Conservation (phyloP, 1,140 invertebrate species). For the Ephestia elutella region DNA sequence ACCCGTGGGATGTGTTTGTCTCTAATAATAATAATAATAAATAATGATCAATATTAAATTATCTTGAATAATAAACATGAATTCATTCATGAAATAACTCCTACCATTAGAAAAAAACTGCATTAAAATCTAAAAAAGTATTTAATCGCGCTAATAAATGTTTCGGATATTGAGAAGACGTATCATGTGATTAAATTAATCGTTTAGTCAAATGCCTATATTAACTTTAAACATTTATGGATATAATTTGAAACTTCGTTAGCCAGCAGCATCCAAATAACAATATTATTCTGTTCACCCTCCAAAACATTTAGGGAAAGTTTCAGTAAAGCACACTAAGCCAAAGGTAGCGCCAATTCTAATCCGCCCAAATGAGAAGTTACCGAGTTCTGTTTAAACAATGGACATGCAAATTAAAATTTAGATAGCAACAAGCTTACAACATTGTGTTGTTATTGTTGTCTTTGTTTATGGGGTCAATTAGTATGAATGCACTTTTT, state of each 20-base stretch:
- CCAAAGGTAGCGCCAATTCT: neutral
- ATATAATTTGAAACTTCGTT: neutral
- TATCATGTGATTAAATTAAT: no score
- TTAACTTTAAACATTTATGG: neutral
- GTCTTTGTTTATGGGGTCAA: neutral
- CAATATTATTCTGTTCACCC: neutral
- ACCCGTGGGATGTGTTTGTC: no score
- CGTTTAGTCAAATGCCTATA: no score
- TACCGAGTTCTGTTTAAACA: neutral
- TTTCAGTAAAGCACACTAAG: neutral
- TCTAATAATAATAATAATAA: no score
- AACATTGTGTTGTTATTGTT: neutral
- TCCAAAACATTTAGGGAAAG: neutral
- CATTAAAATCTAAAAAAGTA: no score
- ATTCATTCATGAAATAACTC: no score
- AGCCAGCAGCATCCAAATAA: neutral
- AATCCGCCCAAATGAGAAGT: conserved; percentile 2
- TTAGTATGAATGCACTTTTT: neutral
- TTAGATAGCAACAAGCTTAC: neutral
- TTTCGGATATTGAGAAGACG: no score
- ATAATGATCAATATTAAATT: no score
- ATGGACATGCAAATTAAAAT: neutral
- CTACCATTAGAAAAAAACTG: no score
- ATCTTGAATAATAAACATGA: no score
- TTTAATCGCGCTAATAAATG: no score